These are phyloP conservation scores for Carposina sasakii DNA, from an alignment of 1,140 invertebrate genomes.

Conservation along the genomic window DNA sequence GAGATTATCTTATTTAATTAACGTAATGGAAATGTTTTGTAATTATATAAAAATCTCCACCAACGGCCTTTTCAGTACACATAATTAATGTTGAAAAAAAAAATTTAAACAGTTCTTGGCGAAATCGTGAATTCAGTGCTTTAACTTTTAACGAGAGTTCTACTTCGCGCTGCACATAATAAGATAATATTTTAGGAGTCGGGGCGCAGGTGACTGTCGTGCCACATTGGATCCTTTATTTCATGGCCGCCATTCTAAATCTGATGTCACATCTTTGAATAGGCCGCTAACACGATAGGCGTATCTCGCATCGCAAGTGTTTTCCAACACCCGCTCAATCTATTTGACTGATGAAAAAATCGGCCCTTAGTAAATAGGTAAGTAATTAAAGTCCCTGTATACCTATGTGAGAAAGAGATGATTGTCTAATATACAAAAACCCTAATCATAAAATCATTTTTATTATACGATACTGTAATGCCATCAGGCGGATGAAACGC, in stretches of 20 bases:
- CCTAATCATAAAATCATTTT: constrained; percentile 29
- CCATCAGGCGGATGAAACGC: constrained; percentile 11
- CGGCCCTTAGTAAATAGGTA: no score
- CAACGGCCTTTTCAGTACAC: no score
- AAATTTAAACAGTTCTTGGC: constrained; percentile 13
- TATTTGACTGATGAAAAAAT: no score
- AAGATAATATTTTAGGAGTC: constrained; percentile 25
- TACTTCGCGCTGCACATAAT: constrained; percentile 25
- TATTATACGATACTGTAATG: constrained; percentile 32
- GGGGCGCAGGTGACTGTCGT: constrained; percentile 27
- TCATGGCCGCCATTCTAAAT: constrained; percentile 30
- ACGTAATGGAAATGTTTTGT: no score
- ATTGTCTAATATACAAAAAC: no score
- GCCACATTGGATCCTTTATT: constrained; percentile 24
- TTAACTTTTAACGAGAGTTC: constrained; percentile 30
- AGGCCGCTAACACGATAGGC: no score
- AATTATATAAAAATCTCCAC: no score
- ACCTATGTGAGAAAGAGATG: no score
- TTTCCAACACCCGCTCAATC: no score
- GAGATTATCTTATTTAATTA: no score
- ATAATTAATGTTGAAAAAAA: constrained; percentile 13
- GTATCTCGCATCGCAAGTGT: no score
- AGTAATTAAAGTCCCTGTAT: no score
- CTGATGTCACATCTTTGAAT: constrained; percentile 26
- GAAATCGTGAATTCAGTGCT: constrained; percentile 18